A percentile compares a stretch with the other conserved stretches of the same genome.
These are phyloP conservation scores for Drosophila nebulosa DNA, from an alignment of 1,140 invertebrate species.

Conservation along the genomic window DNA sequence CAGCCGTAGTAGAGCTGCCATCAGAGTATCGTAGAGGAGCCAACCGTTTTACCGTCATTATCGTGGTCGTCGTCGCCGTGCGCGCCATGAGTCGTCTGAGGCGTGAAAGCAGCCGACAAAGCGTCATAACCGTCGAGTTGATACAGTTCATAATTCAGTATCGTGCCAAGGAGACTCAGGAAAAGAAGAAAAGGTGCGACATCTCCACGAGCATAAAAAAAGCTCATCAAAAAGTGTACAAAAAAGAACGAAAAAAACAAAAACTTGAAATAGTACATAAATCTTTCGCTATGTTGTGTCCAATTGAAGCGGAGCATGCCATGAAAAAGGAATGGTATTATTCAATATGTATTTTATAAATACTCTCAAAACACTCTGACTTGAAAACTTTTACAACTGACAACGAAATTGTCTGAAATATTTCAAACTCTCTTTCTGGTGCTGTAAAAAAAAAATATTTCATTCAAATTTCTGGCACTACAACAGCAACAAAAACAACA, in stretches of 20 bases:
- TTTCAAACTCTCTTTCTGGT: neutral
- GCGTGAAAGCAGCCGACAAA: conserved; percentile 77
- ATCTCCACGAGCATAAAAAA: neutral
- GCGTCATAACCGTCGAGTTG: conserved; percentile 78
- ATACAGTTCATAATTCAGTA: conserved; percentile 81
- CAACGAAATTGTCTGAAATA: conserved; percentile 2
- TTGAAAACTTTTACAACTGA: conserved; percentile 5
- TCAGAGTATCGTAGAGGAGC: conserved; percentile 24
- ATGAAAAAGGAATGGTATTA: conserved; percentile 71
- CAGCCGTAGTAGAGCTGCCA: conserved; percentile 15
- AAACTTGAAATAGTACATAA: neutral
- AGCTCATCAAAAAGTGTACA: neutral
- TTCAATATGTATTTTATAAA: conserved; percentile 32
- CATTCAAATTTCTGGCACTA: neutral
- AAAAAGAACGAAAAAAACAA: conserved; percentile 4
- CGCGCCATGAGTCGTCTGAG: conserved; percentile 75
- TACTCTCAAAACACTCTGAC: conserved; percentile 1
- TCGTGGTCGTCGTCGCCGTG: conserved; percentile 53
- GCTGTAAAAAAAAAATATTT: neutral
- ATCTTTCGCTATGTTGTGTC: conserved; percentile 52
- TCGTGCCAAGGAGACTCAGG: conserved; percentile 77
- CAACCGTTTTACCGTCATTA: conserved; percentile 57
- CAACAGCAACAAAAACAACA: neutral
- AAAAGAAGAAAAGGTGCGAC: conserved; percentile 80
- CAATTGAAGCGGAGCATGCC: conserved; percentile 60